Conservation (phyloP, 2,888 invertebrate genomes). For the Frankliniella fusca region DNA sequence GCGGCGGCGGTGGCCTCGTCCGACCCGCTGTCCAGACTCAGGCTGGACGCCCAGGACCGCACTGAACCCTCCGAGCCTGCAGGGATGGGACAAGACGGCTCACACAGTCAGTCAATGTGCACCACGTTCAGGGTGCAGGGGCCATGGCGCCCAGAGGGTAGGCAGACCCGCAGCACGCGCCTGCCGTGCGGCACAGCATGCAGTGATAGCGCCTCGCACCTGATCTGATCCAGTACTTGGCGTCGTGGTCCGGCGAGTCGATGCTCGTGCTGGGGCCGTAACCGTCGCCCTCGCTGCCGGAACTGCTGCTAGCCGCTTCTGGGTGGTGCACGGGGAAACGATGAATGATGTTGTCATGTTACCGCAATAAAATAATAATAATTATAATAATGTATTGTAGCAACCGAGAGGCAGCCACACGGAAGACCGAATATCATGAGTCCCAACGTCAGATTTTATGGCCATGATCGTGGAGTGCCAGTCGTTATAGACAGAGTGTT, state of each 20-base stretch:
- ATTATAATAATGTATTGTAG: too few species aligned
- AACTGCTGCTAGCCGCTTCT: conserved; percentile 54
- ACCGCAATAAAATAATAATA: too few species aligned
- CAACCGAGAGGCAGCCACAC: too few species aligned
- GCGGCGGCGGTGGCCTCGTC: conserved; percentile 56
- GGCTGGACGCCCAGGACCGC: conserved; percentile 48
- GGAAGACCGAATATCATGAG: too few species aligned
- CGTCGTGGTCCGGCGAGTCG: conserved; percentile 49
- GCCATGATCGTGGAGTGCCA: not conserved
- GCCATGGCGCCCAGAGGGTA: not conserved
- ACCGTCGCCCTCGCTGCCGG: conserved; percentile 56
- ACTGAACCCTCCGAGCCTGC: conserved; percentile 58
- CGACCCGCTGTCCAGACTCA: conserved; percentile 58
- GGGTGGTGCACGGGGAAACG: conserved; percentile 11
- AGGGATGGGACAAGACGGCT: conserved; percentile 27
- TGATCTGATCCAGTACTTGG: conserved; percentile 48
- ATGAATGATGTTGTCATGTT: too few species aligned
- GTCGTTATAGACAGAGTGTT: not conserved
- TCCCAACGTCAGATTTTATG: not conserved
- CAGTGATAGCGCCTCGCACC: too few species aligned
- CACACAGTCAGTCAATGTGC: not conserved
- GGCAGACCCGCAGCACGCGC: not conserved
- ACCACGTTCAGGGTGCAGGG: not conserved
- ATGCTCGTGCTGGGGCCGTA: conserved; percentile 57
- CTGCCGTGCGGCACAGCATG: not conserved